These are phyloP conservation scores for Peromyscus californicus DNA, from an alignment of 2,113 vertebrate species.

Conservation along the genomic window DNA sequence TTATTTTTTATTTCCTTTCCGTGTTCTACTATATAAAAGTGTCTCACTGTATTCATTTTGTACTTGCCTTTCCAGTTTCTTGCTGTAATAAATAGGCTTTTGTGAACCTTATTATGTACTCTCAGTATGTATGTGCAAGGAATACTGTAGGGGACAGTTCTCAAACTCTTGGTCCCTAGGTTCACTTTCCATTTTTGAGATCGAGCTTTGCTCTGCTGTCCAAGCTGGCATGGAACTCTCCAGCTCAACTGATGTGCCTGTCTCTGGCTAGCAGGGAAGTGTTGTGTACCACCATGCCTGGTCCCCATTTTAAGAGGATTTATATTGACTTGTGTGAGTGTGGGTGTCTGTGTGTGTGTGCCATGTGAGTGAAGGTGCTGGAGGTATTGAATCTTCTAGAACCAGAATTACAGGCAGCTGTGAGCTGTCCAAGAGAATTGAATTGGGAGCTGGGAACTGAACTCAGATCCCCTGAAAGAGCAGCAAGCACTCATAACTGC, in stretches of 20 bases:
- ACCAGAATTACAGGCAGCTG: background rate
- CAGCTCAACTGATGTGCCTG: background rate
- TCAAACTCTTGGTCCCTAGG: slow-evolving; percentile 18
- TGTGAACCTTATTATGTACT: background rate
- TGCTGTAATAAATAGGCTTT: slow-evolving; percentile 47
- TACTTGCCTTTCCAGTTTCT: slow-evolving; percentile 40
- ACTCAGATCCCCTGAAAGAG: background rate
- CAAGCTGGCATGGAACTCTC: background rate
- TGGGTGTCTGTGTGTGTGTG: background rate
- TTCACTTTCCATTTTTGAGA: background rate
- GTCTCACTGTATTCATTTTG: background rate
- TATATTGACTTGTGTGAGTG: background rate
- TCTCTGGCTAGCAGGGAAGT: background rate
- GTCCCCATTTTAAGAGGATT: background rate
- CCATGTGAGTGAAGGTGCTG: background rate
- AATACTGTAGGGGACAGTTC: slow-evolving; percentile 29
- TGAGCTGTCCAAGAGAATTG: background rate
- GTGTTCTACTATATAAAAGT: slow-evolving; percentile 19
- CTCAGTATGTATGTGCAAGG: slow-evolving; percentile 5
- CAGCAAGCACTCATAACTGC: background rate
- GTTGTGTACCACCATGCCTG: background rate
- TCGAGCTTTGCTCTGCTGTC: background rate
- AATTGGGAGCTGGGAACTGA: background rate
- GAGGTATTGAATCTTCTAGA: background rate
- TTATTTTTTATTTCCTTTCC: background rate